These are phyloP conservation scores for Virgularia gustaviana DNA, from an alignment of 92 coral and sea anemone species.

Conservation along the genomic window DNA sequence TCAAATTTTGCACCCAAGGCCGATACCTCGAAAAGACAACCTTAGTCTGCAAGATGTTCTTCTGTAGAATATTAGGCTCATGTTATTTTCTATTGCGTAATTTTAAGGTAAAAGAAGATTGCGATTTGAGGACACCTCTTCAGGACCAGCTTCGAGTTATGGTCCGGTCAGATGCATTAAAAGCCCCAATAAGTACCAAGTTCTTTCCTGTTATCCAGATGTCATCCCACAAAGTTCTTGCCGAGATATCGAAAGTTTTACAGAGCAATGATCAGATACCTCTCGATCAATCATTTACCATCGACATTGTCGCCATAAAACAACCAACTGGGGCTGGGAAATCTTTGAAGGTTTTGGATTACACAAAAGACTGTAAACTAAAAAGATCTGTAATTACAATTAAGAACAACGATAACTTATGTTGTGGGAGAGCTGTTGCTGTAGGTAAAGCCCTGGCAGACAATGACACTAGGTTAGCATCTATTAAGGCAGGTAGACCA, in stretches of 20 bases:
- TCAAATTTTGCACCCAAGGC: too few species aligned
- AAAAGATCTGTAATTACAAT: neutral
- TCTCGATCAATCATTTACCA: conserved; percentile 12
- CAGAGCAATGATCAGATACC: conserved; percentile 6
- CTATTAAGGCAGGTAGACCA: neutral
- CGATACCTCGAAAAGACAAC: too few species aligned
- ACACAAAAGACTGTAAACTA: too few species aligned
- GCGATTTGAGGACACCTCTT: too few species aligned
- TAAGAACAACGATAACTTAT: neutral
- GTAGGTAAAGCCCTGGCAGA: neutral
- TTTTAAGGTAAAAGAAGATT: too few species aligned
- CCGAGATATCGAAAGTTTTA: conserved; percentile 20
- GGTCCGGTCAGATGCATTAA: neutral
- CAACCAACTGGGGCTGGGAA: conserved; percentile 15
- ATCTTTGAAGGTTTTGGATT: neutral
- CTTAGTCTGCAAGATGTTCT: too few species aligned
- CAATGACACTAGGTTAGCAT: neutral
- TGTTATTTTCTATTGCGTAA: too few species aligned
- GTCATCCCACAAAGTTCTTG: neutral
- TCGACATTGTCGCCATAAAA: conserved; percentile 24
- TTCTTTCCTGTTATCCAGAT: conserved; percentile 1
- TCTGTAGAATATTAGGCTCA: too few species aligned
- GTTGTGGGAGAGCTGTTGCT: neutral
- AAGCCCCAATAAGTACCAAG: conserved; percentile 20
- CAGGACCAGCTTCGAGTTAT: conserved; percentile 14